Percentiles rank a stretch among this genome's conserved stretches.
Conservation (phyloP, 64 coral and sea anemone species). For the Montipora cactus region DNA sequence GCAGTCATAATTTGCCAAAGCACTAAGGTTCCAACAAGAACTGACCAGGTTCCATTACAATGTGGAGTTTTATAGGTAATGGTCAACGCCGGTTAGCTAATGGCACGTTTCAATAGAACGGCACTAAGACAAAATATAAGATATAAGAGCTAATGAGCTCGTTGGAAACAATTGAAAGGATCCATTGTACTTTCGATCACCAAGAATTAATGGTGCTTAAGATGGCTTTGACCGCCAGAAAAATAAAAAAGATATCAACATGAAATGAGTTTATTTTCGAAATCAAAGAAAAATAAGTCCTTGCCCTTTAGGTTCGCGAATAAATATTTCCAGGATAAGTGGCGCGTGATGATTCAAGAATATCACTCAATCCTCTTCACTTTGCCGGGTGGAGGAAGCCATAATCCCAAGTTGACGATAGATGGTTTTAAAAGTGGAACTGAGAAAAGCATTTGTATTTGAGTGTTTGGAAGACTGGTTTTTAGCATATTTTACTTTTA, state of each 20-base stretch:
- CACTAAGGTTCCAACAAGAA: neutral
- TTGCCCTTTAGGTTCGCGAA: neutral
- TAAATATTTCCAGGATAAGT: too few relatives aligned
- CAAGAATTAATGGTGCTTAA: neutral
- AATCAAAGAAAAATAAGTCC: neutral
- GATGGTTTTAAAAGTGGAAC: too few relatives aligned
- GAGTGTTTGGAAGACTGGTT: too few relatives aligned
- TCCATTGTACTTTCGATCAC: neutral
- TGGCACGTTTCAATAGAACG: neutral
- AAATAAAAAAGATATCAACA: neutral
- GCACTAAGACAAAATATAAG: neutral
- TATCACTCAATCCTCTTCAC: too few relatives aligned
- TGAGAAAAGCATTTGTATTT: too few relatives aligned
- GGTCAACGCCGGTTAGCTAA: neutral
- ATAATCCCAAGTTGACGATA: too few relatives aligned
- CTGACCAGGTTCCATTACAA: neutral
- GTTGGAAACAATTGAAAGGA: conserved; percentile 12
- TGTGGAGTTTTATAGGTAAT: too few relatives aligned
- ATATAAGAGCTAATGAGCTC: neutral
- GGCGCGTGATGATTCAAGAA: too few relatives aligned
- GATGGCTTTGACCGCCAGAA: neutral
- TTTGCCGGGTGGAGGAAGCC: too few relatives aligned
- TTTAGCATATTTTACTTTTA: too few relatives aligned
- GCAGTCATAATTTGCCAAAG: neutral
- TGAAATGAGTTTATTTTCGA: neutral